Percentiles rank a stretch among this genome's conserved stretches.
These are phyloP conservation scores for Phortica variegata DNA, from an alignment of 1,140 invertebrate genomes.

Conservation along the genomic window DNA sequence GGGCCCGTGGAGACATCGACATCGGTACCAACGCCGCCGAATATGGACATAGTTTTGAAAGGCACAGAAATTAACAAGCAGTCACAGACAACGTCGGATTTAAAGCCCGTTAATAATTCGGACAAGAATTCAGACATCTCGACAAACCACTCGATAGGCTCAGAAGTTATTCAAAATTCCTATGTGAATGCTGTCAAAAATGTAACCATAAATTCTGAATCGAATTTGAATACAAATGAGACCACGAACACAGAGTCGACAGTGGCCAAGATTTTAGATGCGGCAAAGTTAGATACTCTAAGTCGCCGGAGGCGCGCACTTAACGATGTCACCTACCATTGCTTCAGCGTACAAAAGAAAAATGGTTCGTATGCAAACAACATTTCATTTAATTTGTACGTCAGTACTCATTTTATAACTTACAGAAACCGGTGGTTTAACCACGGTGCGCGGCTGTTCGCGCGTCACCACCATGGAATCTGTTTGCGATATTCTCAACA, in stretches of 20 bases:
- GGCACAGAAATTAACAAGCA: too few species aligned
- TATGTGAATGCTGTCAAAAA: too few species aligned
- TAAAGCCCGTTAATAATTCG: too few species aligned
- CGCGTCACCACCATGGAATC: constrained; percentile 29
- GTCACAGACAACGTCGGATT: too few species aligned
- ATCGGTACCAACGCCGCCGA: constrained; percentile 36
- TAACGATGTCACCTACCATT: constrained; percentile 35
- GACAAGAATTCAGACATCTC: too few species aligned
- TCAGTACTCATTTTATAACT: neutral
- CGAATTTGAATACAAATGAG: too few species aligned
- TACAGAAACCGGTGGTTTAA: constrained; percentile 24
- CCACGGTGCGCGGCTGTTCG: constrained; percentile 37
- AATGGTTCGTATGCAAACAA: constrained; percentile 10
- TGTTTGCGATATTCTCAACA: constrained; percentile 27
- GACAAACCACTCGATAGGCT: too few species aligned
- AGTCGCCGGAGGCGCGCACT: constrained; percentile 26
- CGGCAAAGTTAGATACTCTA: neutral
- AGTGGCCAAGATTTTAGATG: neutral
- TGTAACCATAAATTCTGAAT: too few species aligned
- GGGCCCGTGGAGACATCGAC: constrained; percentile 34
- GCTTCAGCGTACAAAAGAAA: constrained; percentile 31
- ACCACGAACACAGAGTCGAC: neutral
- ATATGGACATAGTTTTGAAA: constrained; percentile 18
- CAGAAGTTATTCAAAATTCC: too few species aligned
- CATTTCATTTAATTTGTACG: neutral